Evolutionary conservation across 2,888 invertebrate species (phyloP).

Genomic region (Coenonympha arcania): DNA sequence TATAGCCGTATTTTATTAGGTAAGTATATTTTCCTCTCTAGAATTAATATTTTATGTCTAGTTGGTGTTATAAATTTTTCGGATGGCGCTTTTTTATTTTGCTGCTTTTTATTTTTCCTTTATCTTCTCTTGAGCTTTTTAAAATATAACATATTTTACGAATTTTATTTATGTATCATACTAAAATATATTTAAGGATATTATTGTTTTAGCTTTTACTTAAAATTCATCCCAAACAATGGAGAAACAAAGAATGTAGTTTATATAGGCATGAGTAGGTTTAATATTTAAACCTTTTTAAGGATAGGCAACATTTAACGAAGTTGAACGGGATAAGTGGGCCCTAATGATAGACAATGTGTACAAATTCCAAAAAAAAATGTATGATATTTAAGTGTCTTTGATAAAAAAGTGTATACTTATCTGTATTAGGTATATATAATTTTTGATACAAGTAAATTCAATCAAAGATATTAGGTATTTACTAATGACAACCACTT

Average conservation of each 20-base stretch:
- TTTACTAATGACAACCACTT: too few relatives aligned
- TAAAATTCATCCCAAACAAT: neutral
- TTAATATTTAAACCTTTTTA: too few relatives aligned
- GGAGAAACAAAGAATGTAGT: neutral
- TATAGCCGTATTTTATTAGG: conserved; percentile 11
- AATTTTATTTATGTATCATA: conserved; percentile 1
- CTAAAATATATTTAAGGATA: neutral
- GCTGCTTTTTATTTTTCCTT: conserved; percentile 51
- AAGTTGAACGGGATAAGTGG: too few relatives aligned
- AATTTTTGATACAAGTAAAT: neutral
- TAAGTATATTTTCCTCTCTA: conserved; percentile 34
- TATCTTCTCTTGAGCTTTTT: conserved; percentile 23
- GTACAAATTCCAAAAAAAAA: too few relatives aligned
- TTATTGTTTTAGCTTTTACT: neutral
- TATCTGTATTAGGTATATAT: neutral
- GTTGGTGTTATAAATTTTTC: conserved; percentile 37
- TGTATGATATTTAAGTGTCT: too few relatives aligned
- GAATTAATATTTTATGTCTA: conserved; percentile 28
- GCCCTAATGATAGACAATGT: too few relatives aligned
- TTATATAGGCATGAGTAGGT: too few relatives aligned
- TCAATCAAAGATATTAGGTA: too few relatives aligned
- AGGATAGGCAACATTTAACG: too few relatives aligned
- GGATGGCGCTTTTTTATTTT: conserved; percentile 56
- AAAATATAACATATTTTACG: conserved; percentile 5
- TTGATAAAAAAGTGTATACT: neutral